phyloP scores from a whole-genome alignment of 2,888 invertebrate genomes.

The Acleris sparsana region DNA sequence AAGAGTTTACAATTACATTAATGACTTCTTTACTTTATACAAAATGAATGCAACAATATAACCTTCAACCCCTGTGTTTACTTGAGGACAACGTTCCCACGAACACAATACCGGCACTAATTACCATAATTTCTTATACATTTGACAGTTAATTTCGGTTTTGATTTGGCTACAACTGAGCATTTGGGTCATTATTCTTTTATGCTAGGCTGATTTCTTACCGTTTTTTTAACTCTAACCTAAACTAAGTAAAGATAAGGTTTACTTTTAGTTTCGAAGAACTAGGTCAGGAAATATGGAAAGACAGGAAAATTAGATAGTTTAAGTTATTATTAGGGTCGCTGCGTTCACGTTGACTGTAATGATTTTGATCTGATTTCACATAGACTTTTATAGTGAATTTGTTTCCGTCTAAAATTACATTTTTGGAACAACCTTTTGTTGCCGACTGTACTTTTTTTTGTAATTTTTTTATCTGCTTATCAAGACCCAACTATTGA shows the following conservation, averaged over 20 bases:
- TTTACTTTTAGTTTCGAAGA: neutral
- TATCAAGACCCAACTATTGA: too few species aligned
- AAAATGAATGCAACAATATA: too few species aligned
- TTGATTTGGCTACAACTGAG: conserved; percentile 37
- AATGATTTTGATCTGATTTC: neutral
- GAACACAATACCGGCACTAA: conserved; percentile 15
- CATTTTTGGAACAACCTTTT: too few species aligned
- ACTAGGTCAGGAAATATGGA: neutral
- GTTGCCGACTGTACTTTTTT: too few species aligned
- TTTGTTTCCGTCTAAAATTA: too few species aligned
- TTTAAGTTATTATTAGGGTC: conserved; percentile 21
- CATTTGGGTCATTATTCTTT: conserved; percentile 34
- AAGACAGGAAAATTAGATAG: conserved; percentile 28
- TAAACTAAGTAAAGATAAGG: neutral
- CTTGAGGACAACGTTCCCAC: conserved; percentile 30
- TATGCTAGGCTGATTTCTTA: conserved; percentile 14
- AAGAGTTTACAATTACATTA: too few species aligned
- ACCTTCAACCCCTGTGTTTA: conserved; percentile 1
- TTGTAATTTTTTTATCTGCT: too few species aligned
- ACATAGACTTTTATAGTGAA: neutral
- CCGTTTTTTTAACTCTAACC: neutral
- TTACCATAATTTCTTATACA: conserved; percentile 36
- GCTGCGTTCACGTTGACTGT: conserved; percentile 6
- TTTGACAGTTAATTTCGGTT: conserved; percentile 42
- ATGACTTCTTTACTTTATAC: too few species aligned